phyloP scores from a whole-genome alignment of 1,140 invertebrate species.

The Drosophila bifasciata region DNA sequence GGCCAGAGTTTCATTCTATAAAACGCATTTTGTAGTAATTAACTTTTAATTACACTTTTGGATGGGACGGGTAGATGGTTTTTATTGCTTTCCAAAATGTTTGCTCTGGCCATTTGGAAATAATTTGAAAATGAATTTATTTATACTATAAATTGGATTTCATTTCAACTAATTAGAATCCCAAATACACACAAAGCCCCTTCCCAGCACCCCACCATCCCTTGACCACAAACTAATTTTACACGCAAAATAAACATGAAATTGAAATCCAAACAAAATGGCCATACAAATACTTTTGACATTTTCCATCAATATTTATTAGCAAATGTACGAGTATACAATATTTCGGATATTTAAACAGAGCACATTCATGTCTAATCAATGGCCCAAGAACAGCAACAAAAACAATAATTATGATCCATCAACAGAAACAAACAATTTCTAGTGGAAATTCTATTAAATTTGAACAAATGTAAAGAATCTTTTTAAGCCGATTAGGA shows the following conservation, averaged over 20 bases:
- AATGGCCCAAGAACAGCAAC: slow-evolving; percentile 27
- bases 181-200: slow-evolving; percentile 1
- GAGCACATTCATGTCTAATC: slow-evolving; percentile 56
- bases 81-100: neutral
- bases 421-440: slow-evolving; percentile 22
- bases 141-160: slow-evolving; percentile 59
- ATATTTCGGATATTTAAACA: slow-evolving; percentile 31
- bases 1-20: neutral
- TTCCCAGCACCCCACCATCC: neutral
- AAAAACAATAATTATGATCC: no score
- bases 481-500: slow-evolving; percentile 72
- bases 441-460: slow-evolving; percentile 70
- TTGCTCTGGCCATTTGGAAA: slow-evolving; percentile 7
- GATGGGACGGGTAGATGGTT: neutral
- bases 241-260: slow-evolving; percentile 35
- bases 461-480: slow-evolving; percentile 57
- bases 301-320: slow-evolving; percentile 26
- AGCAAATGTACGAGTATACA: slow-evolving; percentile 25
- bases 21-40: slow-evolving; percentile 18
- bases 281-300: slow-evolving; percentile 28
- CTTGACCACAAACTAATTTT: slow-evolving; percentile 62
- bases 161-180: slow-evolving; percentile 62
- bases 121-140: slow-evolving; percentile 46
- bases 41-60: slow-evolving; percentile 41
- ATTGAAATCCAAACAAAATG: slow-evolving; percentile 18